Evolutionary conservation across 2,113 vertebrate species (phyloP), one percentile per base, ranked within the genome.

Genomic region (Andinoacara biseriatus): DNA sequence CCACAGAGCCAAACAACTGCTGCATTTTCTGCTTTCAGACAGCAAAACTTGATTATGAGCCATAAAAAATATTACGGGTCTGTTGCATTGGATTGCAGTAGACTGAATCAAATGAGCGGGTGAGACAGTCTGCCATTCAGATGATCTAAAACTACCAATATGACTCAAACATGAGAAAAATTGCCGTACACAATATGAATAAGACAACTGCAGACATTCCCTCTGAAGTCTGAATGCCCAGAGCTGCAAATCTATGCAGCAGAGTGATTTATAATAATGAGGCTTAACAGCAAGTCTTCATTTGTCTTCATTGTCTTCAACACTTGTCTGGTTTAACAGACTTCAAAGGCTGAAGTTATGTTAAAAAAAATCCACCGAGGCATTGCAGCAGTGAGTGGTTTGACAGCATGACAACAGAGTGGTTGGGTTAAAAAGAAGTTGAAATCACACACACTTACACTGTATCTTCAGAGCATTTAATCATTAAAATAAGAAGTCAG

Each of bases 231-330:
- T 82, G 1, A 76, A 81, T n/a, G 80, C 78, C 80, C 29, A 79
- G 65, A 35, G 58, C 54, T 52, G 62, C 52, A 80, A 78, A 75
- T 85, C 80, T 81, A 63, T 40, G 61, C 75, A 82, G 13, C 24
- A 59, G 58, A 84, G 20, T 24, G 74, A 60, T 87, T 90, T 86
- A 58, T 80, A 74, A 72, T 91, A 83, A 88, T 86, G 81, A 86
- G 58, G 43, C 29, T 29, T 43, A 81, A 65, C n/a, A 22, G 77
- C 13, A 57, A n/a, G 61, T 4, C 58, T 80, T 76, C 60, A 81
- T 94, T 91, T 81, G 76, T 90, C 78, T 89, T 75, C 57, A 84
- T 91, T 87, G 67, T 54, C 26, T 72, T 72, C 46, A 86, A 18
- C 59, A 61, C 24, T 24, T 72, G 46, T 63, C 76, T 87, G 22